phyloP scores from a whole-genome alignment of 2,888 invertebrate species.

The Calameuta pallipes region DNA sequence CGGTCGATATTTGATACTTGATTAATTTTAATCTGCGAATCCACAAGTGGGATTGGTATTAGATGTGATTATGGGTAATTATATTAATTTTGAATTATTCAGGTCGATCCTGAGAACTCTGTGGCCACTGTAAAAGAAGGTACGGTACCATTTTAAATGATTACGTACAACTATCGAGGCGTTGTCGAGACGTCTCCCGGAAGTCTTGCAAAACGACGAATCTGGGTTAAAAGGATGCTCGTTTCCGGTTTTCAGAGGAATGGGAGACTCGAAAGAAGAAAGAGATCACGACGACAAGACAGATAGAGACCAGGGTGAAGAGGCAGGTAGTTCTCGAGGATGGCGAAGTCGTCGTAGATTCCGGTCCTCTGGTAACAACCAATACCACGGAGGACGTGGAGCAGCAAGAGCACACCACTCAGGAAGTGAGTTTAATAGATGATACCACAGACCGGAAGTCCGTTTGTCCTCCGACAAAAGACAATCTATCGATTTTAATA shows the following conservation, averaged over 20 bases:
- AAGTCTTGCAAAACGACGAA: conserved; percentile 14
- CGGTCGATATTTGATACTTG: neutral
- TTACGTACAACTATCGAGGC: neutral
- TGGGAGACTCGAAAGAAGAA: conserved; percentile 92
- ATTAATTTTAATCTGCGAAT: neutral
- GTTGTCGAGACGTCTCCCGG: neutral
- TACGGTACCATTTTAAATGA: conserved; percentile 60
- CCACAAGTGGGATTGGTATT: neutral
- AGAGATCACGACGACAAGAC: conserved; percentile 89
- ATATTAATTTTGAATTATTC: conserved; percentile 46
- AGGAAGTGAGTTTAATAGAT: conserved; percentile 70
- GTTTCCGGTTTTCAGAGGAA: conserved; percentile 78
- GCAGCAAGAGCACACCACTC: conserved; percentile 88
- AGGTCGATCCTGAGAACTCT: conserved; percentile 81
- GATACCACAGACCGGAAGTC: neutral
- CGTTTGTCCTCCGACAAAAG: neutral
- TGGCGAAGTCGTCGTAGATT: conserved; percentile 89
- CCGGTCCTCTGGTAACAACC: conserved; percentile 90
- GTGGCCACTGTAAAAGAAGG: conserved; percentile 91
- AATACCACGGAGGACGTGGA: conserved; percentile 92
- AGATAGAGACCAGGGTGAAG: conserved; percentile 91
- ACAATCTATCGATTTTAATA: conserved; percentile 8
- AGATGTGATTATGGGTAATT: neutral
- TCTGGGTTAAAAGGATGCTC: conserved; percentile 15
- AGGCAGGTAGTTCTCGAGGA: conserved; percentile 90